Evolutionary conservation across 2,797 vertebrate genomes (phyloP).

Genomic region (Phylloscopus collybita): DNA sequence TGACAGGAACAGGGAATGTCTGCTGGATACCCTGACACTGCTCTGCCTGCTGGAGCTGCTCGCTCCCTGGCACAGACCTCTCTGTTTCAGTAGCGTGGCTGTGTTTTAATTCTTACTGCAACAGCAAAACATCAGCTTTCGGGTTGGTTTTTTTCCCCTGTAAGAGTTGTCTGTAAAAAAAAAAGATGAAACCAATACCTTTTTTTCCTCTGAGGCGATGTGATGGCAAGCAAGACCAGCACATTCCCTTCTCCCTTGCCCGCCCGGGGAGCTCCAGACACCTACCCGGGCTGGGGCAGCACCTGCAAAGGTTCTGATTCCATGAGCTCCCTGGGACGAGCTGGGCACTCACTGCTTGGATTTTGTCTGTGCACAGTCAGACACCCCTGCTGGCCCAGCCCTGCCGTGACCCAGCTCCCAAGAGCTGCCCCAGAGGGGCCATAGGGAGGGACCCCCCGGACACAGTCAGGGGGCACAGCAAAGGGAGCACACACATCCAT

Average conservation of each 20-base stretch:
- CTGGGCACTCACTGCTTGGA: not conserved
- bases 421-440: not conserved
- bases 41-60: not conserved
- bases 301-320: not conserved
- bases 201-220: not conserved
- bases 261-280: fast-evolving
- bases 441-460: not conserved
- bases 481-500: not conserved
- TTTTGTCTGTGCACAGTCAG: not conserved
- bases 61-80: not conserved
- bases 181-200: fast-evolving
- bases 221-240: not conserved
- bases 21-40: not conserved
- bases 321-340: conserved; percentile 5
- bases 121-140: not conserved
- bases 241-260: fast-evolving
- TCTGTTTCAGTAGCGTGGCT: fast-evolving
- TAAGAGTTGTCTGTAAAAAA: not conserved
- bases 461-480: not conserved
- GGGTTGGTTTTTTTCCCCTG: fast-evolving
- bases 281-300: not conserved
- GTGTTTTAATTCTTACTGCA: not conserved
- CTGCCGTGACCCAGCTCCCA: not conserved
- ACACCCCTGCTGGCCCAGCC: not conserved
- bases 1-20: not conserved